These are phyloP conservation scores for Orchesella cincta DNA, from an alignment of 1,140 invertebrate genomes.

Conservation along the genomic window DNA sequence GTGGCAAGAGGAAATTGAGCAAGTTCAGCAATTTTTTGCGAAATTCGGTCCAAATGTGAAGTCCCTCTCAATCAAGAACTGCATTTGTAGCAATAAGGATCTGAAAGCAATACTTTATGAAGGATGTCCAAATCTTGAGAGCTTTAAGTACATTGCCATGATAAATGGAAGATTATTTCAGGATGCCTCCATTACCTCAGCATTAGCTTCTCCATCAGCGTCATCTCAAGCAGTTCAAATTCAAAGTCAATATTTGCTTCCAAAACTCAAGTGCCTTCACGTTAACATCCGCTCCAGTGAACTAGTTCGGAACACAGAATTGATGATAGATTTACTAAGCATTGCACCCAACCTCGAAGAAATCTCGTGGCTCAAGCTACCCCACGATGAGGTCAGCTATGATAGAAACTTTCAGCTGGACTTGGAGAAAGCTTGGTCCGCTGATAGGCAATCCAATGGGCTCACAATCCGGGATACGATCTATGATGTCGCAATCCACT, in stretches of 20 bases:
- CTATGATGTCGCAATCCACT: slow-evolving; percentile 41
- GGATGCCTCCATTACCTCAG: not conserved
- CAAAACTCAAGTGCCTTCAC: slow-evolving; percentile 34
- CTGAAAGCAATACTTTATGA: slow-evolving; percentile 35
- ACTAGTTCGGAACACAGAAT: slow-evolving; percentile 37
- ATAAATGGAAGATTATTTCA: slow-evolving; percentile 32
- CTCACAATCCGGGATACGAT: slow-evolving; percentile 42
- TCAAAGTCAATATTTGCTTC: not conserved
- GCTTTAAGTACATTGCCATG: slow-evolving; percentile 18
- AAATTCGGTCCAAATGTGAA: slow-evolving; percentile 30
- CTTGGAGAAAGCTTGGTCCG: slow-evolving; percentile 38
- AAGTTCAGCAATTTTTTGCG: slow-evolving; percentile 28
- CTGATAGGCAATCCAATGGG: slow-evolving; percentile 14
- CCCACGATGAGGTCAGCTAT: slow-evolving; percentile 36
- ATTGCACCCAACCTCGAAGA: slow-evolving; percentile 33
- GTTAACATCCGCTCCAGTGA: slow-evolving; percentile 31
- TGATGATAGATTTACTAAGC: slow-evolving; percentile 37
- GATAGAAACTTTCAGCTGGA: slow-evolving; percentile 41
- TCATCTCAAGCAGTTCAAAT: too few species aligned
- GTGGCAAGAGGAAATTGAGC: not conserved
- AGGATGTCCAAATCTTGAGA: slow-evolving; percentile 30
- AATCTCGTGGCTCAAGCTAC: slow-evolving; percentile 37
- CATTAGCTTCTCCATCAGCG: not conserved
- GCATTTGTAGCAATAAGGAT: slow-evolving; percentile 30
- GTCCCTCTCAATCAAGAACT: slow-evolving; percentile 34